Base-by-base conservation (phyloP, 1,140 invertebrate species). In the Drosophila tristis region DNA sequence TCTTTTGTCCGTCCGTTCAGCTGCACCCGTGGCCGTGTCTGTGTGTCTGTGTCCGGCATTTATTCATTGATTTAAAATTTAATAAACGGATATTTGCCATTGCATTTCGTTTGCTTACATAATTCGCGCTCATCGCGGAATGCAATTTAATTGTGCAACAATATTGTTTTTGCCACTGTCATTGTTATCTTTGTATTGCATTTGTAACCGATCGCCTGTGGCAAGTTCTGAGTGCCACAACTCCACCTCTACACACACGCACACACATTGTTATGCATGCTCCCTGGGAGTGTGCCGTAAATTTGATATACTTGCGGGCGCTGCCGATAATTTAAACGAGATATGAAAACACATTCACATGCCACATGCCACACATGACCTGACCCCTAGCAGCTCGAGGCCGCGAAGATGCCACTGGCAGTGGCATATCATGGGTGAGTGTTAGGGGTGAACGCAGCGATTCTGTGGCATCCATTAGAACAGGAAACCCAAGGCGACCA, bases 271-370 rank as follows among this genome's bases (percentile, higher is more conserved):
- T 72, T 81, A 67, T 71, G 49, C 61, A 64, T 78, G 74, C 78
- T 68, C 66, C 50, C 45, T 62, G 70, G 70, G 35, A 4, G 35
- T 39, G 56, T 73, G 62, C 57, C 75, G 82, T 89, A 87, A 87
- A 87, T 87, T 82, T 89, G 82, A 87, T 87, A 89, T 67, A 89
- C 84, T 87, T 87, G 78, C 70, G 71, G 59, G 55, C 35, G 20
- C 16, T 67, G 78, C 59, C 60, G 84, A 87, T 86, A 86, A 86
- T 82, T 82, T 72, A 82, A 86, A 55, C 78, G 23, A 81, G 78
- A 86, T 86, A 81, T 68, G 44, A 35, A 11, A 39, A 31, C 47
- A 56, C 39, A 54, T 9, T 2, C 59, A 53, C 55, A 73, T 58
- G 59, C 63, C 56, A 35, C 35, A 31, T 9, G 31, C 31, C 31